These are phyloP conservation scores for Macrosteles quadrilineatus DNA, from an alignment of 1,140 invertebrate species.

Conservation along the genomic window DNA sequence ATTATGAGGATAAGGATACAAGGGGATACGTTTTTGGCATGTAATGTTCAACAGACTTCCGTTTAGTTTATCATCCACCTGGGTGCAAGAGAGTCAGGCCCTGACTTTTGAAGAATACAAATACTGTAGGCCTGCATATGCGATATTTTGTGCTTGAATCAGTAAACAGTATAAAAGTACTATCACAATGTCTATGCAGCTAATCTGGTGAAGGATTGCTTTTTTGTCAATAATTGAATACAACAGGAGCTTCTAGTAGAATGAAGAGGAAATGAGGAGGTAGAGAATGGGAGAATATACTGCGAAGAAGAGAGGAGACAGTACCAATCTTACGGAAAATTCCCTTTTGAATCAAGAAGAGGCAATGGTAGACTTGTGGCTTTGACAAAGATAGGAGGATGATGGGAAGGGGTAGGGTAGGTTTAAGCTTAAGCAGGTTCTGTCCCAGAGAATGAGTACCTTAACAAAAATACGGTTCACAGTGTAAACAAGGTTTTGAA, in stretches of 20 bases:
- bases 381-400: background rate
- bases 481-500: too few species aligned
- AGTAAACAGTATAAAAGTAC: too few species aligned
- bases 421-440: constrained; percentile 2
- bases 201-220: constrained; percentile 26
- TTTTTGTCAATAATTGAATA: constrained; percentile 1
- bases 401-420: constrained; percentile 5
- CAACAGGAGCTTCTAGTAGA: constrained; percentile 12
- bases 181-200: constrained; percentile 26
- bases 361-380: background rate
- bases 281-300: background rate
- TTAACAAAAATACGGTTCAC: background rate
- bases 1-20: constrained; percentile 1
- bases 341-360: background rate
- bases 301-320: constrained; percentile 11
- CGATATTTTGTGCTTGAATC: too few species aligned
- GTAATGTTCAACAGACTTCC: background rate
- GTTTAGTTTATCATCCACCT: too few species aligned
- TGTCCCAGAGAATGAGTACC: background rate
- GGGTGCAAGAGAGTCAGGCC: too few species aligned
- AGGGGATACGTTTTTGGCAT: constrained; percentile 8
- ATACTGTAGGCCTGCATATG: too few species aligned
- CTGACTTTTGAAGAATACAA: too few species aligned
- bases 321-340: background rate
- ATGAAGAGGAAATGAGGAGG: constrained; percentile 23